Conservation (phyloP, 1,140 invertebrate genomes). For the Drosophila murphyi region DNA sequence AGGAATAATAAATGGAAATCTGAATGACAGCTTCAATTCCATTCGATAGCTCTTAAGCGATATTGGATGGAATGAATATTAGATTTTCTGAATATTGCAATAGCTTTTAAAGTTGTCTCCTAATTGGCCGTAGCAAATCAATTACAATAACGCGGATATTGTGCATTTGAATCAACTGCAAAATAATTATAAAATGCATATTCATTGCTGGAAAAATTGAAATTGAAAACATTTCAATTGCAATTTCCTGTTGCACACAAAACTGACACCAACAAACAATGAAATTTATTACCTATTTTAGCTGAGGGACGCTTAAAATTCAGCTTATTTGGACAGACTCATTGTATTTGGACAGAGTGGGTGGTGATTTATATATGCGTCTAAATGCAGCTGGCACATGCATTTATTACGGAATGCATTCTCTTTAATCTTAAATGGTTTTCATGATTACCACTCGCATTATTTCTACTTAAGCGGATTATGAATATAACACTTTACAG, state of each 20-base stretch:
- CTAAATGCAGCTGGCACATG: neutral
- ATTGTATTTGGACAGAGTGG: constrained; percentile 1
- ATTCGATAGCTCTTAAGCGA: too few relatives aligned
- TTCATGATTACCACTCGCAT: constrained; percentile 22
- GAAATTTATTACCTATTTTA: constrained; percentile 35
- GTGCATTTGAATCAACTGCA: constrained; percentile 11
- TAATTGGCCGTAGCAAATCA: too few relatives aligned
- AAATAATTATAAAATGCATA: constrained; percentile 36
- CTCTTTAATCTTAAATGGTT: constrained; percentile 35
- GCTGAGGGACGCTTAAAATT: neutral
- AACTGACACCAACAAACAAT: constrained; percentile 27
- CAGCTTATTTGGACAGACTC: neutral
- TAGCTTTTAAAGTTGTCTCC: too few relatives aligned
- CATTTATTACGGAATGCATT: constrained; percentile 1
- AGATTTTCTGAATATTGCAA: too few relatives aligned
- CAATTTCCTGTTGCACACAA: constrained; percentile 37
- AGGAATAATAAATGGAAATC: too few relatives aligned
- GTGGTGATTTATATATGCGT: neutral
- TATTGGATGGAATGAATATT: too few relatives aligned
- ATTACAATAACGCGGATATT: neutral
- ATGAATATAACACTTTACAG: constrained; percentile 16
- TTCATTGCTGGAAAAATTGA: constrained; percentile 26
- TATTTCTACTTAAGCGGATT: constrained; percentile 28
- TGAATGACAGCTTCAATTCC: too few relatives aligned
- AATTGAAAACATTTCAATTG: constrained; percentile 37